Base-by-base conservation (phyloP, 2,797 vertebrate species). In the Poecile montanus region DNA sequence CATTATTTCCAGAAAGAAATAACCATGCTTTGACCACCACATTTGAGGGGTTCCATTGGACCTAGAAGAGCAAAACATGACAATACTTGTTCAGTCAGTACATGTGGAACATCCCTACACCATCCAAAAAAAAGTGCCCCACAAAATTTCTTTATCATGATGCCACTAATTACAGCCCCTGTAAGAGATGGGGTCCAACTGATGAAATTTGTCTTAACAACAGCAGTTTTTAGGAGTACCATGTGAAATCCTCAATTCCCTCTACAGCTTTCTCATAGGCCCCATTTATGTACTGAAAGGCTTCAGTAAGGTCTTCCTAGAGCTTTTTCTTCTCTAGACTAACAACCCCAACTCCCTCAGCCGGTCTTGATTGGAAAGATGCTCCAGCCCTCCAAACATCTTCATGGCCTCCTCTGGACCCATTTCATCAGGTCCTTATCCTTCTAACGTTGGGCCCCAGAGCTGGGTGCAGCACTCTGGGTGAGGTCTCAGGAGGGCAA, bases 371-470 rank as follows among this genome's bases (percentile, higher is more conserved):
- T 0, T 50, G 29, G 7, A 47, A 36, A 76, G 5, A 4, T 7
- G 7, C 2, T 71, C 50, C 36, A 75, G 2, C 20, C 5, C n/a
- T 58, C 47, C 7, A 16, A 26, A 6, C 7, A 29, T 42, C 32
- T 80, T 54, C 4, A 14, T 80, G 30, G 4, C 17, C 18, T 78
- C 13, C n/a, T 60, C 40, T 80, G 50, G 38, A 61, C 7, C 1
- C 0, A 0, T 38, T 82, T 13, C 18, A 45, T 76, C 29, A 44
- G 20, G 8, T 45, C 20, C 29, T 63, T 9, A 51, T 29, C 27
- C n/a, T 70, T 84, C 14, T 36, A 25, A 6, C 23, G 9, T 0
- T 81, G 36, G 11, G 1, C 7, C 2, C 8, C 27, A 66, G 21
- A 74, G 53, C 53, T 57, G 48, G 16, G 17, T 1, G 2, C 27